phyloP scores from a whole-genome alignment of 1,140 invertebrate species.

The Danaus plexippus region DNA sequence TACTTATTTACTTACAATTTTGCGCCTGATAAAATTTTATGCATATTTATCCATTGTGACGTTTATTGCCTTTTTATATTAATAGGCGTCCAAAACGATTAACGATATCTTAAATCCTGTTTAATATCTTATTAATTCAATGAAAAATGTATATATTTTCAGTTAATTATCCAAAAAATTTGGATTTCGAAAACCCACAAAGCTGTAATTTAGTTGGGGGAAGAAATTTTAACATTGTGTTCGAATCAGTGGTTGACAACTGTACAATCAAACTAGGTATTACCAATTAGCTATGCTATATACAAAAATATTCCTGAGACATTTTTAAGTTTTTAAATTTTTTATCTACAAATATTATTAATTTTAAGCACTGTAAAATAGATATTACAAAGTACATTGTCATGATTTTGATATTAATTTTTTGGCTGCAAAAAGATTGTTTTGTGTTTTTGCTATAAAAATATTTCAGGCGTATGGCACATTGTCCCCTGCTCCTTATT shows the following conservation, averaged over 20 bases:
- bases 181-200: slow-evolving; percentile 49
- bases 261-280: slow-evolving; percentile 48
- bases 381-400: no score
- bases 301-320: no score
- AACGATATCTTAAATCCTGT: background rate
- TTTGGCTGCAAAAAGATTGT: no score
- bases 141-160: slow-evolving; percentile 19
- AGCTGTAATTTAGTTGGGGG: slow-evolving; percentile 45
- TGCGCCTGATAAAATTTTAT: background rate
- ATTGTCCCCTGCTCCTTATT: slow-evolving; percentile 37
- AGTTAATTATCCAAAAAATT: slow-evolving; percentile 53
- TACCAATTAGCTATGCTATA: background rate
- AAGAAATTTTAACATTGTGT: slow-evolving; percentile 43
- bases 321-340: no score
- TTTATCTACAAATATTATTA: no score
- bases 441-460: no score
- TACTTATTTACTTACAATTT: background rate
- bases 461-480: slow-evolving; percentile 41
- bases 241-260: slow-evolving; percentile 35
- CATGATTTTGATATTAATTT: no score
- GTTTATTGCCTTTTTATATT: background rate
- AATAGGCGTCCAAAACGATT: background rate
- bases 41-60: slow-evolving; percentile 4
- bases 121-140: background rate
- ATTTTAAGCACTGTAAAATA: no score